Base-by-base conservation (phyloP, 2,888 invertebrate genomes). In the Pyrrhosoma nymphula region DNA sequence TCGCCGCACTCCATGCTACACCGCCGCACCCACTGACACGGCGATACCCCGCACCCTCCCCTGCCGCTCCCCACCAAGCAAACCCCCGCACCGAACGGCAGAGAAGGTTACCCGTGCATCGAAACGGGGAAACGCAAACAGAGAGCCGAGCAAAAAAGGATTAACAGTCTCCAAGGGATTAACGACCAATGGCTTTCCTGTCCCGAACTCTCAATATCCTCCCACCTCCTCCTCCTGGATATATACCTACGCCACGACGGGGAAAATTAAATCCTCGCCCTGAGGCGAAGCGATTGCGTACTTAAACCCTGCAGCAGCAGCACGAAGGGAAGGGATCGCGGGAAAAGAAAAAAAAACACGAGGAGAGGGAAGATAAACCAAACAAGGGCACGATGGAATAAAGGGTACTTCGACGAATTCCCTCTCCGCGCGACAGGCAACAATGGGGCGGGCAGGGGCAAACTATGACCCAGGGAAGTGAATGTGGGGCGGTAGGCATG, bases 181-280 rank as follows among this genome's bases (percentile, higher is more conserved):
- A 93, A 93, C 47, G n/a, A 69, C 69, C 63, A 93, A 93, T 75
- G 69, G 69, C 69, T 93, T 93, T 39, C 18, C 82, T 82, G 30
- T 26, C 30, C 30, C 30, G 35, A 35, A 82, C 82, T 82, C 30
- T 20, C 47, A 2, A 47, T 60, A 60, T 60, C 69, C n/a, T 69
- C 69, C 69, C 47, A 47, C 47, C 47, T 47, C 47, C 47, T 47
- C 47, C 47, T 47, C 47, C 47, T 47, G 47, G 47, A 47, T 47
- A 47, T 47, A n/a, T n/a, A n/a, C n/a, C n/a, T n/a, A 23, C 47
- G 55, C 39, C 18, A 69, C 93, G 47, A 55, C 75, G 18, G 88
- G 90, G 88, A 95, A 88, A 88, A 95, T 88, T 95, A 88, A 88
- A 95, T 95, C 63, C 56, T 55, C 35, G 56, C 93, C 93, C 93